Evolutionary conservation across 64 coral and sea anemone species (phyloP), one percentile per base, ranked within the genome.

Genomic region (Platygyra sinensis): DNA sequence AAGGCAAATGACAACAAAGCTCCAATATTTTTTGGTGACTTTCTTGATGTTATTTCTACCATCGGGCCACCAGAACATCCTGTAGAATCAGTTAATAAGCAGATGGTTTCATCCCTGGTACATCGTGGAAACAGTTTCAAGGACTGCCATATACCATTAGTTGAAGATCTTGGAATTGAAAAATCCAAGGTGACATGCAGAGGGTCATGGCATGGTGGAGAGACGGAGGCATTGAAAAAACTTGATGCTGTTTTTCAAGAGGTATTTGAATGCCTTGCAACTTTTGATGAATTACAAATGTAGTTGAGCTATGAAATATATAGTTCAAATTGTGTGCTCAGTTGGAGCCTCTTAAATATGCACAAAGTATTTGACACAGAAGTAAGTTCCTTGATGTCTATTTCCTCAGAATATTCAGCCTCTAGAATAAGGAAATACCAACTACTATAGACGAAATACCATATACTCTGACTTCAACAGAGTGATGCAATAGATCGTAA

Each of bases 201-300:
- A 25, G 33, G 42, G 29, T 42, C 22, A 25, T 92, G 90, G 90
- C 49, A 31, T 76, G 90, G 90, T 24, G 90, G 90, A 72, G 90
- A 92, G 57, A 52, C 15, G 1, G 90, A 79, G n/a, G 90, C 72
- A 24, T 85, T 92, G 20, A 52, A 8, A 32, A 75, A 86, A 20
- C 62, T 92, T 1, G 62, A 76, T 30, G 20, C 17, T 32, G 52
- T 85, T 9, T 42, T 92, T 10, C 3, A 80, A 50, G 85, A 87
- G 83, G 90, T 92, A 86, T 69, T 69, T 69, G 65, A 69, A 69
- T 69, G 9, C 22, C 10, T 69, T 18, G 9, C 17, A 65, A 65
- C 7, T 20, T 65, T 18, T 65, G 5, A 3, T 18, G 62, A 65
- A 18, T 0, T 17, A 62, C 60, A 62, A 18, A 22, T 22, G 18